Evolutionary conservation across 2,888 invertebrate species (phyloP).

Genomic region (Ochropleura plecta): DNA sequence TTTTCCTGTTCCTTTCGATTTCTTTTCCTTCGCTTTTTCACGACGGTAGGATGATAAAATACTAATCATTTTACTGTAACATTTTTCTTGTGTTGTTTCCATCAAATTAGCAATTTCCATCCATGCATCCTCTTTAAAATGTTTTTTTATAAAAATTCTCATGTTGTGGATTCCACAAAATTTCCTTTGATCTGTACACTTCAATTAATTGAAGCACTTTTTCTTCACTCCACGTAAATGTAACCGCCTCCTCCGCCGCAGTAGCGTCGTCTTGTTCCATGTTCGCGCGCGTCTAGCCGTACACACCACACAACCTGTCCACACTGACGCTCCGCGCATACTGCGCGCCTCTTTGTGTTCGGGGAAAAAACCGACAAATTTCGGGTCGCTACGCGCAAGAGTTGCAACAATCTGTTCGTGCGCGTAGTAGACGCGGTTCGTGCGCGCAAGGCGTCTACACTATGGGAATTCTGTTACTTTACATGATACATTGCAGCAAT

Average conservation of each 20-base stretch:
- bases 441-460: too few species aligned
- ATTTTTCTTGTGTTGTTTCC: constrained; percentile 38
- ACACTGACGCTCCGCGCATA: constrained; percentile 34
- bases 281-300: constrained; percentile 28
- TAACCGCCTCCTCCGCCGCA: constrained; percentile 33
- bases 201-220: constrained; percentile 30
- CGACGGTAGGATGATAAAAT: constrained; percentile 39
- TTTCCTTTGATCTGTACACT: constrained; percentile 32
- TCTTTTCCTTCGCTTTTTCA: constrained; percentile 43
- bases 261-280: constrained; percentile 31
- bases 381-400: constrained; percentile 25
- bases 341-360: constrained; percentile 39
- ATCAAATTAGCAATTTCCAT: constrained; percentile 28
- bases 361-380: constrained; percentile 32
- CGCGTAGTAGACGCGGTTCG: constrained; percentile 22
- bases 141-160: constrained; percentile 17
- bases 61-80: constrained; percentile 37
- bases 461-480: too few species aligned
- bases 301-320: constrained; percentile 35
- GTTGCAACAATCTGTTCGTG: constrained; percentile 32
- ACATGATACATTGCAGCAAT: too few species aligned
- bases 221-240: constrained; percentile 33
- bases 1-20: constrained; percentile 43
- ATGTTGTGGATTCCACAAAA: constrained; percentile 31
- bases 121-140: constrained; percentile 28